A percentile compares a stretch with the other conserved stretches of the same genome.
These are phyloP conservation scores for Tympanuchus pallidicinctus DNA, from an alignment of 2,113 vertebrate species.

Conservation along the genomic window DNA sequence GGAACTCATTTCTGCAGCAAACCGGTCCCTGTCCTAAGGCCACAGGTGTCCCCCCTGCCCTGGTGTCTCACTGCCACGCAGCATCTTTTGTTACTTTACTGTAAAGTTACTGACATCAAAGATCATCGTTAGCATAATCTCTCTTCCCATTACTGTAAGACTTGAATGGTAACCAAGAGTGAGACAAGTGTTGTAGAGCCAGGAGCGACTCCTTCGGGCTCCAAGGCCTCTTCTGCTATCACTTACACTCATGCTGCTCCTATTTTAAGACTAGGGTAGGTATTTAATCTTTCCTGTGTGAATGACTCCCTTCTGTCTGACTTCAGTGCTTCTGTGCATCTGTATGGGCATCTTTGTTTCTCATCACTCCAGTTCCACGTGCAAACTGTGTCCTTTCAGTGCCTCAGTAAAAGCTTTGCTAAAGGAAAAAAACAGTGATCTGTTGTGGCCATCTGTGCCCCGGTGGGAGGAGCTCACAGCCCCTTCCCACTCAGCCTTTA, in stretches of 20 bases:
- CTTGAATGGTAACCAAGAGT: conserved; percentile 7
- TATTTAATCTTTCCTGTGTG: conserved; percentile 54
- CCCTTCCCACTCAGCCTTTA: background rate
- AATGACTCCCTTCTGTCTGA: conserved; percentile 41
- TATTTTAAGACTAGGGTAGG: conserved; percentile 69
- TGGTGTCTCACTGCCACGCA: conserved; percentile 47
- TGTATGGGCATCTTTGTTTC: background rate
- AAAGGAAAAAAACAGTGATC: background rate
- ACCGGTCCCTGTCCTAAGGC: background rate
- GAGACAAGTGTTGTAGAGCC: conserved; percentile 55
- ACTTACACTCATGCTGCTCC: conserved; percentile 53
- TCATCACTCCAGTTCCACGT: background rate
- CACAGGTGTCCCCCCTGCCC: background rate
- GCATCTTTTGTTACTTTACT: conserved; percentile 36
- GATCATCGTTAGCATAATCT: conserved; percentile 60
- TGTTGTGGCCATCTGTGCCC: background rate
- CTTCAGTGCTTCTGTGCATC: background rate
- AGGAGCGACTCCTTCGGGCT: conserved; percentile 41
- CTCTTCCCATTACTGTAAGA: conserved; percentile 38
- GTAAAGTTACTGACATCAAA: conserved; percentile 51
- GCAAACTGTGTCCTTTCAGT: background rate
- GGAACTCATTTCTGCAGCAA: background rate
- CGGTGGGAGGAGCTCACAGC: background rate
- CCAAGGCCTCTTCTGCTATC: conserved; percentile 60
- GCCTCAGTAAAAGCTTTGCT: conserved; percentile 23